Base-by-base conservation (phyloP, 2,113 vertebrate species). In the Murina feae region DNA sequence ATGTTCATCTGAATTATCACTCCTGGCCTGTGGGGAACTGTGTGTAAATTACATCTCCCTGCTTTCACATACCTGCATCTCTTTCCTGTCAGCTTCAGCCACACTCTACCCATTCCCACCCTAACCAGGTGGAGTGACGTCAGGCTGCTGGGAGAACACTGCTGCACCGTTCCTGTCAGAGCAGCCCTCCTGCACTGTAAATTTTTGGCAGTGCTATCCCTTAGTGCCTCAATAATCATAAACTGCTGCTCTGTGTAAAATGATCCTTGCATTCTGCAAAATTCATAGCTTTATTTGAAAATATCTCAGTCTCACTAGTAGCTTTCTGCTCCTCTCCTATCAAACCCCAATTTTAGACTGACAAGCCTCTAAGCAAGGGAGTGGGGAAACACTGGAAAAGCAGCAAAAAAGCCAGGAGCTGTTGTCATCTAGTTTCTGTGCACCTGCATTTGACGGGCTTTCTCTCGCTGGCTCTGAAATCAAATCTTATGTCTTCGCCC, bases 161-260 rank as follows among this genome's bases (percentile, higher is more conserved):
- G 65, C 69, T 30, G 11, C 0, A 42, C 86, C 44, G 23, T 76
- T 85, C 20, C 74, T 90, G 90, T 94, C 69, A 32, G 85, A 83
- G 74, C 76, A 83, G 65, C 78, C 80, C 91, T 66, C 16, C 42
- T 86, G 66, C 84, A 74, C 2, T 9, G 69, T 89, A 32, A 63
- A 86, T 89, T 94, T 78, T 93, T 95, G 90, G 71, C 90, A 82
- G 86, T 71, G 83, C 81, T 98, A 66, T 95, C 97, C 42, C 89
- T 95, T 63, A 79, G 39, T 87, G 84, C 60, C 75, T 98, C 72
- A 88, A 89, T 96, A 92, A 95, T 96, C 94, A 89, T 84, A 94
- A 96, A 78, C 79, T 88, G 94, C 82, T 80, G 16, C 47, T 96
- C 82, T 94, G 63, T 96, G 90, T 51, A 72, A 90, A 95, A 30